Conservation (phyloP, 92 coral and sea anemone species). For the Umimayanthus chanpuru region DNA sequence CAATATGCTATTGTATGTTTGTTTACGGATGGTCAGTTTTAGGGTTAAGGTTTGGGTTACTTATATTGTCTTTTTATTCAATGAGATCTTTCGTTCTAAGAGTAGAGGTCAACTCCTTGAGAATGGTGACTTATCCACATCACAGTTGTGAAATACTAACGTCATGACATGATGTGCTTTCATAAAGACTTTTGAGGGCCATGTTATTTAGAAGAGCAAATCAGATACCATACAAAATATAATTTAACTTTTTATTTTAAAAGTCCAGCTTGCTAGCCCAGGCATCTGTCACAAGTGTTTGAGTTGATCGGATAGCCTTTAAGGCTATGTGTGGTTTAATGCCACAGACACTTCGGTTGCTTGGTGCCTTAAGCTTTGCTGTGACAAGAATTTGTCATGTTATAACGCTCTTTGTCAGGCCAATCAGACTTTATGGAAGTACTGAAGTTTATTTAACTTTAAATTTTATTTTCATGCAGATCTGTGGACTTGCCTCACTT, state of each 20-base stretch:
- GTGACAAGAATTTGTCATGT: not conserved
- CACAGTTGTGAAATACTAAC: no score
- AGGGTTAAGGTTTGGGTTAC: no score
- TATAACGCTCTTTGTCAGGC: not conserved
- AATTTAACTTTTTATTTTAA: not conserved
- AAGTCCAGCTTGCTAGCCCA: not conserved
- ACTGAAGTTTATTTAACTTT: not conserved
- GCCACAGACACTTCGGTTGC: not conserved
- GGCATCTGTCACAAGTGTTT: not conserved
- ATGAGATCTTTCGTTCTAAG: no score
- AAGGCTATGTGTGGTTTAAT: not conserved
- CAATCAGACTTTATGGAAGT: not conserved
- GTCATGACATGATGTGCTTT: no score
- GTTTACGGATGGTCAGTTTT: no score
- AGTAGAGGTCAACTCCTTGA: no score
- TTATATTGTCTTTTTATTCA: no score
- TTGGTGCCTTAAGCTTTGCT: not conserved
- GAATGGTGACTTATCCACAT: no score
- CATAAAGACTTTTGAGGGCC: not conserved
- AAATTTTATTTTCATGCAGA: not conserved
- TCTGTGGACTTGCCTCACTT: not conserved
- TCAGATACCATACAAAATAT: not conserved
- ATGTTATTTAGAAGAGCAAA: not conserved
- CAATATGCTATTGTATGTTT: no score
- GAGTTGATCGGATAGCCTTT: slow-evolving; percentile 4